Evolutionary conservation across 1,140 invertebrate species (phyloP).

Genomic region (Agrypnia vestita): DNA sequence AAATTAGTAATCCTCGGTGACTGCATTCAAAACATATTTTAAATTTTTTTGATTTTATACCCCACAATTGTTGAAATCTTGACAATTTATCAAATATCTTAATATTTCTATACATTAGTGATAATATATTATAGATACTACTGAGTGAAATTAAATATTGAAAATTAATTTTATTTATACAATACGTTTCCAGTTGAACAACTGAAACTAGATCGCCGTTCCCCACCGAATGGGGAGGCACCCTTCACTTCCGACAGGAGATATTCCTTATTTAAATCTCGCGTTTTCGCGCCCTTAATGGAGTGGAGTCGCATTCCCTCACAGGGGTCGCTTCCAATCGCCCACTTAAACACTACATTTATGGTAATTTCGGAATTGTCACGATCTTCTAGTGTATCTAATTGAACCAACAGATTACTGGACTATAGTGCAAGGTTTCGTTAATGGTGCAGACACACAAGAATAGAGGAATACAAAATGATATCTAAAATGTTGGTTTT

Average conservation of each 20-base stretch:
- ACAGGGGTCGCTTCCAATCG: neutral
- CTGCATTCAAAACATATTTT: no score
- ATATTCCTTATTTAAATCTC: conserved; percentile 48
- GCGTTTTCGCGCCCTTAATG: conserved; percentile 36
- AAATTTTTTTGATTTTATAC: no score
- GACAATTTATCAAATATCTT: no score
- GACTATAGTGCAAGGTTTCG: neutral
- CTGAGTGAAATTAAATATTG: neutral
- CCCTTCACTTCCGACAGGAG: conserved; percentile 47
- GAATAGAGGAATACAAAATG: no score
- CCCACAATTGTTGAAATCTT: no score
- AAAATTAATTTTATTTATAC: neutral
- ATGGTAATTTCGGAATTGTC: conserved; percentile 35
- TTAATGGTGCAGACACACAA: neutral
- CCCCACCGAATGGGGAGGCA: conserved; percentile 28
- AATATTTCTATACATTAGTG: no score
- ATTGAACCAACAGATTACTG: no score
- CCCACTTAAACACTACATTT: conserved; percentile 28
- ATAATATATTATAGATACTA: no score
- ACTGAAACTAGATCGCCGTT: neutral
- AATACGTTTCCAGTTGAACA: neutral
- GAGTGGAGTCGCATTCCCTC: conserved; percentile 28
- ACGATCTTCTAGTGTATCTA: no score
- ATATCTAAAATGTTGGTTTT: no score
- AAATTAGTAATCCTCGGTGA: no score